Conservation (phyloP, 1,140 invertebrate species). For the Diabrotica virgifera region DNA sequence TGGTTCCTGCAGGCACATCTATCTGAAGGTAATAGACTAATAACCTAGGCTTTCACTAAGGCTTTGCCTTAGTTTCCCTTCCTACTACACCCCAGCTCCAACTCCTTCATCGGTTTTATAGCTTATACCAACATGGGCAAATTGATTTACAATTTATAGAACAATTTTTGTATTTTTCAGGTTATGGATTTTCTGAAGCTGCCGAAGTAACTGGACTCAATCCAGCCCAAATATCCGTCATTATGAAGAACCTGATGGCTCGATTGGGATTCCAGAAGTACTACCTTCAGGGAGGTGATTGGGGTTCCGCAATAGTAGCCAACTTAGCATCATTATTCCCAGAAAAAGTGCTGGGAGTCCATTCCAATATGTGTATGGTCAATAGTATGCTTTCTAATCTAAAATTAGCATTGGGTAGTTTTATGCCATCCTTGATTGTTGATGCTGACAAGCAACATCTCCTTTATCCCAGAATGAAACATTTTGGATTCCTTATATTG, state of each 20-base stretch:
- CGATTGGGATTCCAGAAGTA: slow-evolving; percentile 73
- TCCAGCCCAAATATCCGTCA: slow-evolving; percentile 60
- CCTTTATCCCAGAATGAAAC: slow-evolving; percentile 62
- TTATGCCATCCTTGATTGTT: slow-evolving; percentile 58
- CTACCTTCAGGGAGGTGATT: slow-evolving; percentile 84
- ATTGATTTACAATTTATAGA: too few relatives aligned
- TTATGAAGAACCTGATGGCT: slow-evolving; percentile 82
- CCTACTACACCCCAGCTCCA: too few relatives aligned
- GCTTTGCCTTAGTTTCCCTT: too few relatives aligned
- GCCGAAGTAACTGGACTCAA: slow-evolving; percentile 62
- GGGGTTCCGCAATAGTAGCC: slow-evolving; percentile 64
- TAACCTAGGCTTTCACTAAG: too few relatives aligned
- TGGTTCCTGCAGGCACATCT: too few relatives aligned
- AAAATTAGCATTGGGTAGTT: slow-evolving; percentile 54
- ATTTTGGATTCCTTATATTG: slow-evolving; percentile 45
- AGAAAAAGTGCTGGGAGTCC: slow-evolving; percentile 64
- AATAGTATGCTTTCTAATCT: slow-evolving; percentile 47
- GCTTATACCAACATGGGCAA: too few relatives aligned
- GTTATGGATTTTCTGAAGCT: slow-evolving; percentile 77
- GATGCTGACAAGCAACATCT: slow-evolving; percentile 55
- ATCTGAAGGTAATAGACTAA: too few relatives aligned
- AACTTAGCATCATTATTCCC: slow-evolving; percentile 67
- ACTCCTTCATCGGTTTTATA: too few relatives aligned
- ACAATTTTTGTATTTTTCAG: not conserved
- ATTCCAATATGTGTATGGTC: slow-evolving; percentile 62